Evolutionary conservation across 2,888 invertebrate species (phyloP), one percentile per base, ranked within the genome.

Genomic region (Listrodromus nycthemerus): DNA sequence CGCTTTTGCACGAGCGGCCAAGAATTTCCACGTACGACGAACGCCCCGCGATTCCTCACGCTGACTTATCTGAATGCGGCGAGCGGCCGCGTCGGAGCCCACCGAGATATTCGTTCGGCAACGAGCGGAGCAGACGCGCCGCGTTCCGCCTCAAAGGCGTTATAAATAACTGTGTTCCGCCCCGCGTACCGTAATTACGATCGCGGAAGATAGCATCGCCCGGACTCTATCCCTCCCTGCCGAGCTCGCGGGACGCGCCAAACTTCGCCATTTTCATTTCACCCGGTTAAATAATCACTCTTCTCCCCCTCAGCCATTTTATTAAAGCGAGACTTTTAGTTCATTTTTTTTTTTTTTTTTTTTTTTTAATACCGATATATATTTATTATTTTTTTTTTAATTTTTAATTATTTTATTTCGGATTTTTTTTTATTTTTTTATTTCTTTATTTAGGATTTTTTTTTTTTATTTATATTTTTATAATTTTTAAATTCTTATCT

Each of bases 111-210:
- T 74, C 61, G 33, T 63, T 48, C 16, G 7, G 30, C 19, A 65
- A 10, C 37, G 21, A 37, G 19, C 37, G 21, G 21, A 21, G 48
- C 48, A 63, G 21, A 66, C 50, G 24, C 66, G 58, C 63, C 27
- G 71, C 45, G 87, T 84, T 85, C 86, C 85, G 83, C 82, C 87
- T 88, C 85, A 88, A 88, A 88, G 86, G 82, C 85, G 86, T 87
- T 88, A 87, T 88, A 88, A 88, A 88, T 88, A 87, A 88, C 85
- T 66, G 79, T 55, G 80, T 84, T 82, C 84, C 79, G 80, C 66
- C 80, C 84, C 79, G 86, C 85, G 85, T 82, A 80, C 84, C 85
- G 86, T 88, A 87, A 88, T 88, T 88, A 88, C 86, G 87, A 88
- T 88, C 87, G 86, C 87, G 88, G 87, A 88, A 87, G 88, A 88